phyloP scores from a whole-genome alignment of 2,113 vertebrate species.

The Riparia riparia region DNA sequence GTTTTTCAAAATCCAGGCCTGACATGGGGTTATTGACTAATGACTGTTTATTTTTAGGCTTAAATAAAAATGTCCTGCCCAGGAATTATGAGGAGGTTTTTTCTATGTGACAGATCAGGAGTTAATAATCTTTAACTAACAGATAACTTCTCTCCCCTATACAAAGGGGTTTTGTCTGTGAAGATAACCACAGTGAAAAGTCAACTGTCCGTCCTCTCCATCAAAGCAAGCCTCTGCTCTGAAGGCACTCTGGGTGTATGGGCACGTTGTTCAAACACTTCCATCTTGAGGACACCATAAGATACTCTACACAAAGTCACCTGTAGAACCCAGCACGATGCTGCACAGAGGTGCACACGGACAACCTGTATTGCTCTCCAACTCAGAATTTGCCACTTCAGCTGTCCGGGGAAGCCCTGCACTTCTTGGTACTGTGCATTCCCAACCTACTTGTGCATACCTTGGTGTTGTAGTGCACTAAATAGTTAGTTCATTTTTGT shows the following conservation, averaged over 20 bases:
- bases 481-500: no score
- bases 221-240: not conserved
- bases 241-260: not conserved
- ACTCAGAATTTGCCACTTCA: not conserved
- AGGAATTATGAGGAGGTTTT: not conserved
- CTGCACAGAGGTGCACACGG: not conserved
- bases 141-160: not conserved
- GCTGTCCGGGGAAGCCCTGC: not conserved
- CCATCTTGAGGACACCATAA: not conserved
- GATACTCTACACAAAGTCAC: not conserved
- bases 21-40: not conserved
- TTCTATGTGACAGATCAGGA: not conserved
- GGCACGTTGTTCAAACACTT: not conserved
- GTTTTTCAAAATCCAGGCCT: not conserved
- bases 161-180: not conserved
- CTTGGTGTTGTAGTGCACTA: no score
- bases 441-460: not conserved
- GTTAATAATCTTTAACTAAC: not conserved
- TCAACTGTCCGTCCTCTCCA: not conserved
- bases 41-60: not conserved
- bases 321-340: not conserved
- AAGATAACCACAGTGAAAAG: not conserved
- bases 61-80: not conserved
- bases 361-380: not conserved
- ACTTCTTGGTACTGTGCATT: not conserved